Evolutionary conservation across 1,140 invertebrate genomes (phyloP), one percentile per base, ranked within the genome.

Genomic region (Zelostemma sp.): DNA sequence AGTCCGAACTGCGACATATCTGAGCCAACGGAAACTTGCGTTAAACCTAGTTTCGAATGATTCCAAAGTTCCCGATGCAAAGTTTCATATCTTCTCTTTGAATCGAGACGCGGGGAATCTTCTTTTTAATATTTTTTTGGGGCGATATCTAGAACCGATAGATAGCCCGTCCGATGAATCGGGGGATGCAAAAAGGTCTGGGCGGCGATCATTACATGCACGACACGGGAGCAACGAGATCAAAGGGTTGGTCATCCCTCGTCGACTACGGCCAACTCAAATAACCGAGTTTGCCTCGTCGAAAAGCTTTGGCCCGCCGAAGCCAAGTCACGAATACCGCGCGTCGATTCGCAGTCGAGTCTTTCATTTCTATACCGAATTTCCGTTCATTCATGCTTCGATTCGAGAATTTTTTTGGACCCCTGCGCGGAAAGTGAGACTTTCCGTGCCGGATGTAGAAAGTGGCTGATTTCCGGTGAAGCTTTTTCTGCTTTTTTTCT

Each of bases 1-100:
- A 93, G 80, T 35, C 92, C 91, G 76, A 93, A 93, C 82, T 93
- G 91, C 45, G 91, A 89, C 90, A 93, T 91, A 82, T 92, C 92
- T 93, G 35, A 45, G 33, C 17, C 9, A 17, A 46, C 2, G 16
- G 1, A 43, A 17, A 43, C 2, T 35, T 9, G 11, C 33, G 5
- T 35, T 35, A 9, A 35, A n/a, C 21, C 21, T n/a, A n/a, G n/a
- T n/a, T n/a, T n/a, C n/a, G n/a, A 28, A 28, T 28, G 3, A 8
- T 28, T 28, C 25, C 25, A 8, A 28, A 4, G 25, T 28, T 28
- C n/a, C n/a, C n/a, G n/a, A n/a, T 28, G 25, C 25, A 28, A 28
- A 3, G 25, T 28, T 28, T 28, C 8, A 8, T 8, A 4, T 8
- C 25, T 28, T 28, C 21, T 8, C 21, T 25, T 25, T 25, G 21